Conservation (phyloP, 2,113 vertebrate genomes). For the Lampris incognitus region DNA sequence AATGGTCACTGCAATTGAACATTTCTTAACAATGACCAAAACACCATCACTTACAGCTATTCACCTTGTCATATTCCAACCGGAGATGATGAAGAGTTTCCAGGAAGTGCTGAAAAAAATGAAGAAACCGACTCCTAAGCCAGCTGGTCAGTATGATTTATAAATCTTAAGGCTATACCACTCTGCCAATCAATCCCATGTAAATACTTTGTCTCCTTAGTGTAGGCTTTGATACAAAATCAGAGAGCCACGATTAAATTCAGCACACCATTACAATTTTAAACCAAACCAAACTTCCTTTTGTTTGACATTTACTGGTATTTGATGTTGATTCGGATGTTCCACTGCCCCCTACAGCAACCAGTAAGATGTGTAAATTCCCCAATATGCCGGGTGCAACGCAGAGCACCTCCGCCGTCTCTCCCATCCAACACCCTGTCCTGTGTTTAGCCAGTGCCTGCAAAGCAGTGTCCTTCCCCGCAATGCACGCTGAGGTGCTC, state of each 20-base stretch:
- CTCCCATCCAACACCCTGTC: background rate
- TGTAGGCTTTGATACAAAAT: too few relatives aligned
- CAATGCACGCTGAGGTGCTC: constrained; percentile 42
- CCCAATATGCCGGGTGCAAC: background rate
- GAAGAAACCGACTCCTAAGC: constrained; percentile 35
- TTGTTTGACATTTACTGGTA: too few relatives aligned
- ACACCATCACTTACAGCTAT: constrained; percentile 41
- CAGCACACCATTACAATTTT: too few relatives aligned
- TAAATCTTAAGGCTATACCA: background rate
- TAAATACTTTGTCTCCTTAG: too few relatives aligned
- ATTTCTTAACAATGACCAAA: constrained; percentile 27
- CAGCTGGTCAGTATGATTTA: background rate
- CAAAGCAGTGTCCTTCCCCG: constrained; percentile 34
- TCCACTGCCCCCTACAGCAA: background rate
- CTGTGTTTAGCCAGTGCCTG: constrained; percentile 5
- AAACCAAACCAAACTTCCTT: too few relatives aligned
- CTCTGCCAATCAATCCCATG: background rate
- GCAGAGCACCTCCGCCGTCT: background rate
- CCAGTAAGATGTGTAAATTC: background rate
- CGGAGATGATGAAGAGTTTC: constrained; percentile 57
- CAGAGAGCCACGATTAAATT: too few relatives aligned
- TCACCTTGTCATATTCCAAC: constrained; percentile 67
- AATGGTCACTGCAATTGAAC: constrained; percentile 56
- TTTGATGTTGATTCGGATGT: background rate
- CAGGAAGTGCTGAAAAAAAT: constrained; percentile 41